Base-by-base conservation (phyloP, 2,113 vertebrate species). In the Pedionomus torquatus region DNA sequence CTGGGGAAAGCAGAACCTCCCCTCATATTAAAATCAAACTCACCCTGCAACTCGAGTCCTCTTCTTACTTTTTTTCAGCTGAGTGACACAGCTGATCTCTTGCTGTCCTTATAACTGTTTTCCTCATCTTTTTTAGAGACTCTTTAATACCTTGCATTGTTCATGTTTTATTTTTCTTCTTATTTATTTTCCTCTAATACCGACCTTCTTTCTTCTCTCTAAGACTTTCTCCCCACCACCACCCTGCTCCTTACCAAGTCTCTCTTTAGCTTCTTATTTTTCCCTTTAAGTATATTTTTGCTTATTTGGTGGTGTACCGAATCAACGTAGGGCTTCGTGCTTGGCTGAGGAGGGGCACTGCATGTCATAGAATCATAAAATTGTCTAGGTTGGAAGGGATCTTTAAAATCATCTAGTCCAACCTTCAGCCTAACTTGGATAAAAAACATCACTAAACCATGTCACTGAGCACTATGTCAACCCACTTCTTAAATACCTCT, bases 141-240 rank as follows among this genome's bases (percentile, higher is more conserved):
- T 49, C 72, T 83, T 89, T 74, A 90, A 91, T 69, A 48, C 48
- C 90, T 65, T 31, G 30, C 52, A 60, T 76, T 90, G 83, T 68
- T 80, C 37, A 4, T 70, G 52, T 88, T 95, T 81, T 68, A 90
- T 71, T 97, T 95, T 51, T 65, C 77, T 78, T 48, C 77, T 91
- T 81, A 43, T 86, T 96, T 94, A 65, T 88, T 95, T 96, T 68
- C 31, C 21, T 75, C 57, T 90, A 83, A 93, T 14, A 25, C 60
- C 2, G 3, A 52, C 64, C 30, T 83, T 69, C 89, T 93, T 95
- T 86, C 84, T 77, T 66, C 64, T 96, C 72, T 55, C 28, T 91
- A 41, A 88, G 90, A 41, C 71, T 75, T 77, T 49, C 49, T 39
- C 4, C 26, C 10, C 28, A 13, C 7, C 23, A 1, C 18, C 31